phyloP scores from a whole-genome alignment of 1,140 invertebrate species.

The Lethrus apterus region DNA sequence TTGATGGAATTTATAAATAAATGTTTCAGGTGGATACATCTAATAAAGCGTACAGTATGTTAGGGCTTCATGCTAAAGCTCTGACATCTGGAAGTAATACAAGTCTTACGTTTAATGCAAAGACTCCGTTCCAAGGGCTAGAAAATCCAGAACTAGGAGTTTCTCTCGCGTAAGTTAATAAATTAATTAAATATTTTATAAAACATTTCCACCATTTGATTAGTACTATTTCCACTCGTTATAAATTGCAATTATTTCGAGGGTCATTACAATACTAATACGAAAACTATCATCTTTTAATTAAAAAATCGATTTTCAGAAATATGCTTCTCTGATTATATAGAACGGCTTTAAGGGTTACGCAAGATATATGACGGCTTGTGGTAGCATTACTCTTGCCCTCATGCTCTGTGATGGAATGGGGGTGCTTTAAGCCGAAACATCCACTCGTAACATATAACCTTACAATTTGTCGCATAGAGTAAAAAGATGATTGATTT shows the following conservation, averaged over 20 bases:
- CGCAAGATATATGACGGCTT: constrained; percentile 22
- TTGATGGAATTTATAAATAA: neutral
- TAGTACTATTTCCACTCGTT: constrained; percentile 12
- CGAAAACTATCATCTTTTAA: constrained; percentile 15
- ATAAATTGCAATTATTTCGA: constrained; percentile 9
- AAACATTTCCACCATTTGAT: too few relatives aligned
- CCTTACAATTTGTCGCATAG: constrained; percentile 26
- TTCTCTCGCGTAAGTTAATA: constrained; percentile 29
- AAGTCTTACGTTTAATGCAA: constrained; percentile 25
- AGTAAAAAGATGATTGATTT: constrained; percentile 29
- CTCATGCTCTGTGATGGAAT: constrained; percentile 16
- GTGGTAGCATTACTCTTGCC: constrained; percentile 19
- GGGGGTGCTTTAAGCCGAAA: constrained; percentile 22
- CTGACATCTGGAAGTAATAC: constrained; percentile 17
- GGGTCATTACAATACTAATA: constrained; percentile 16
- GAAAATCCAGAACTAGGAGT: constrained; percentile 30
- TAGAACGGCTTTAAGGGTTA: constrained; percentile 16
- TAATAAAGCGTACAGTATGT: constrained; percentile 38
- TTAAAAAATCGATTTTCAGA: constrained; percentile 20
- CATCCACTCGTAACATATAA: constrained; percentile 25
- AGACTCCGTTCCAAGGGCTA: constrained; percentile 32
- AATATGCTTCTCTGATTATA: constrained; percentile 18
- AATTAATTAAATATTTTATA: too few relatives aligned
- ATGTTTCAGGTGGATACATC: constrained; percentile 45
- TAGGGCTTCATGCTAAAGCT: constrained; percentile 28